Percentiles rank a stretch among this genome's conserved stretches.
Conservation (phyloP, 2,113 vertebrate genomes). For the Corythaeola cristata region DNA sequence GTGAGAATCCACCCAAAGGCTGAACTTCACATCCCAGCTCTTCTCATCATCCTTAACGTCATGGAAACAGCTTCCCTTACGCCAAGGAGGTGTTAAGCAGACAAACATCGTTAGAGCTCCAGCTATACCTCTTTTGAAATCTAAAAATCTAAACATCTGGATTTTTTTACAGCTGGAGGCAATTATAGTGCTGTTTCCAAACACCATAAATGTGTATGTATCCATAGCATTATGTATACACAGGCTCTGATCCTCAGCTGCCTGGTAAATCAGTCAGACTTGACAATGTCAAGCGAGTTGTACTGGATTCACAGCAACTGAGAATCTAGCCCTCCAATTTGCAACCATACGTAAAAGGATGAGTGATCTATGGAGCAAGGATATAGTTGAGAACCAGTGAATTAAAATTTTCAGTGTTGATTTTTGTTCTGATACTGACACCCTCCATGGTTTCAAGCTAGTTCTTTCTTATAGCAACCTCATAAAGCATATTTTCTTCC, state of each 20-base stretch:
- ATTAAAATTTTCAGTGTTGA: not conserved
- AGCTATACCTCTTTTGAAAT: not conserved
- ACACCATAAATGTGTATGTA: not conserved
- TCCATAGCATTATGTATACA: not conserved
- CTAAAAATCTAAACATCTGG: slow-evolving; percentile 24
- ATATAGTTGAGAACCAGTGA: not conserved
- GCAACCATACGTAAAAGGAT: not conserved
- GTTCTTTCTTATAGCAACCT: not conserved
- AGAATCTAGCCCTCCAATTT: not conserved
- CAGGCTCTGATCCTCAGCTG: slow-evolving; percentile 16
- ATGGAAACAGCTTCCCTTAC: not conserved
- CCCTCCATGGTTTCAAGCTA: not conserved
- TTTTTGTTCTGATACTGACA: not conserved
- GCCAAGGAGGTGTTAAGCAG: not conserved
- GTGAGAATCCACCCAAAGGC: not conserved
- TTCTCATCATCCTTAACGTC: not conserved
- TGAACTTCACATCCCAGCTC: not conserved
- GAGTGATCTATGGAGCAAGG: not conserved
- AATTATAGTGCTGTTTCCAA: slow-evolving; percentile 6
- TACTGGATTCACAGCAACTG: not conserved
- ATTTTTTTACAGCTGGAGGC: not conserved
- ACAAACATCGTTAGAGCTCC: not conserved
- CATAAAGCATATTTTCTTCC: not conserved
- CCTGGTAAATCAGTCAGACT: not conserved
- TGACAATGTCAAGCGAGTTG: not conserved